Percentiles rank a stretch among this genome's conserved stretches.
These are phyloP conservation scores for Chelonoidis abingdonii DNA, from an alignment of 2,113 vertebrate species.

Conservation along the genomic window DNA sequence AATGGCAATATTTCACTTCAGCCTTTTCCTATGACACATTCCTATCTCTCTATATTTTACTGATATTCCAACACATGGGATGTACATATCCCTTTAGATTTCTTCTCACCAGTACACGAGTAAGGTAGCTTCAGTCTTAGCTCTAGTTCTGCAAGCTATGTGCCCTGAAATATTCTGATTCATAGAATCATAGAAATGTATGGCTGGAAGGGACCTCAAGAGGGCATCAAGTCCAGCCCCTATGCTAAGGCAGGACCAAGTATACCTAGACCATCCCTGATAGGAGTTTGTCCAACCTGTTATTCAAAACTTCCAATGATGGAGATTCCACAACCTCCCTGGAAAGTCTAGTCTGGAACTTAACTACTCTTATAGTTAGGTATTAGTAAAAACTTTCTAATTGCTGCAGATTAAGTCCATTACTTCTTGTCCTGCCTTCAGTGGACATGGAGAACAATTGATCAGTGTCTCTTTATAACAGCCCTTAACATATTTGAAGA, in stretches of 20 bases:
- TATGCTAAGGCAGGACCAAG: neutral
- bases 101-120: neutral
- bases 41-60: neutral
- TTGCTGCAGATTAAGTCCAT: neutral
- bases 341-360: neutral
- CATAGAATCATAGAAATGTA: neutral
- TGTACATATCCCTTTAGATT: fast-evolving
- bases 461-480: neutral
- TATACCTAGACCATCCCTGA: neutral
- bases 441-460: neutral
- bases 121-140: neutral
- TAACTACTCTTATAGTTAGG: neutral
- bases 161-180: neutral
- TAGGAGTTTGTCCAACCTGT: neutral
- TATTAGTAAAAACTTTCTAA: neutral
- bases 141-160: neutral
- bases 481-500: neutral
- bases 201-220: neutral
- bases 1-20: neutral
- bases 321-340: neutral
- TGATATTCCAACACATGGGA: neutral
- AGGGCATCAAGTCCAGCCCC: neutral
- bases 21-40: neutral
- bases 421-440: neutral
- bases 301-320: neutral